Evolutionary conservation across 1,140 invertebrate species (phyloP).

Genomic region (Hylaeus volcanicus): DNA sequence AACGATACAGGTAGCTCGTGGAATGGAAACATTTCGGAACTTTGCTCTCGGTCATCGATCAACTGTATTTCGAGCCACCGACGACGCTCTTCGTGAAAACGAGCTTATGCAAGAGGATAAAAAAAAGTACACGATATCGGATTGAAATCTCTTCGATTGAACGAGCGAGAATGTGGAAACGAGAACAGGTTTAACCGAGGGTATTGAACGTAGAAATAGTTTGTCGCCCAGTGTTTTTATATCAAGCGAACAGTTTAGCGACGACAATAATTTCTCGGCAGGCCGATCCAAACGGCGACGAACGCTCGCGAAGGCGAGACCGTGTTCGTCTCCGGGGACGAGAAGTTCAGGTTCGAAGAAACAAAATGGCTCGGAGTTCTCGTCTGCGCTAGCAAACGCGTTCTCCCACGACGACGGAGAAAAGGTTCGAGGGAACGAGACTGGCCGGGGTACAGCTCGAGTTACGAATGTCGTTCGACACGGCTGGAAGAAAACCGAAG

Average conservation of each 20-base stretch:
- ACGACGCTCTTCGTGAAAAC: not conserved
- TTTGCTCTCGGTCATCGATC: constrained; percentile 1
- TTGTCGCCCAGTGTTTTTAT: no score
- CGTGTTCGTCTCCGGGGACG: not conserved
- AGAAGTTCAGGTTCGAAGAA: not conserved
- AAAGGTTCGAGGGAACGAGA: not conserved
- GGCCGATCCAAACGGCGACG: not conserved
- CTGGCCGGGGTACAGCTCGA: not conserved
- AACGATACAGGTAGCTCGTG: not conserved
- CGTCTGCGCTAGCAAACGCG: not conserved
- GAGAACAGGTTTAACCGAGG: not conserved
- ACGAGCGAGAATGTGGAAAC: not conserved
- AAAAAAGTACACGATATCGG: not conserved
- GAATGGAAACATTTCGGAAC: not conserved
- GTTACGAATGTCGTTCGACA: constrained; percentile 13
- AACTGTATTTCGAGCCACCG: not conserved
- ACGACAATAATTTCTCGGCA: no score
- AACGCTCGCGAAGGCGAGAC: not conserved
- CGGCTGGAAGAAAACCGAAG: not conserved
- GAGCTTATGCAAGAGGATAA: not conserved
- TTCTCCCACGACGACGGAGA: constrained; percentile 15
- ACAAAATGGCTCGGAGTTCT: not conserved
- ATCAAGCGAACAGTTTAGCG: no score
- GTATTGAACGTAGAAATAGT: no score
- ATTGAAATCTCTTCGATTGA: not conserved